These are phyloP conservation scores for Oryzias melastigma DNA, from an alignment of 2,113 vertebrate genomes.

Conservation along the genomic window DNA sequence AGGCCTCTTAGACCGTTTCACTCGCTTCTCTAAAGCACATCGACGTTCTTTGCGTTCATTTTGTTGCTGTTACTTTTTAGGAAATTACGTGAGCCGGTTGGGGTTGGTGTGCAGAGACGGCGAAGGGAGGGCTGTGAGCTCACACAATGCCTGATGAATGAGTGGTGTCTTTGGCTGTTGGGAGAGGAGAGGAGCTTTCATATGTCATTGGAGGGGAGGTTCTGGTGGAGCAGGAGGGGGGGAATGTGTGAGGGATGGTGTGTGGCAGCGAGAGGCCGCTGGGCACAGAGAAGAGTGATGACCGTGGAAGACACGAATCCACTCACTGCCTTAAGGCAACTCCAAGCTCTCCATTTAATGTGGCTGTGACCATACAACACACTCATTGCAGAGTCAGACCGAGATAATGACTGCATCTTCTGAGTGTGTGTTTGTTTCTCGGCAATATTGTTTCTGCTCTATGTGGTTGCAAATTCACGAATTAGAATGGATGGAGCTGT, in stretches of 20 bases:
- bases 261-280: conserved; percentile 60
- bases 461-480: conserved; percentile 12
- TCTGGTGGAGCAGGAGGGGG: conserved; percentile 42
- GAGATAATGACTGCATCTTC: conserved; percentile 32
- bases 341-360: conserved; percentile 53
- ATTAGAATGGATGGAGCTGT: conserved; percentile 7
- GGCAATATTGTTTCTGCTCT: conserved; percentile 5
- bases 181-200: conserved; percentile 66
- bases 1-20: conserved; percentile 38
- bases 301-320: conserved; percentile 53
- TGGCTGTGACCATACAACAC: conserved; percentile 8
- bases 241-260: conserved; percentile 63
- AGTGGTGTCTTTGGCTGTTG: conserved; percentile 56
- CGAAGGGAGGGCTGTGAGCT: conserved; percentile 29
- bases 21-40: not conserved
- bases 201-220: conserved; percentile 62
- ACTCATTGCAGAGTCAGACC: conserved; percentile 35
- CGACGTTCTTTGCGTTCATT: not conserved
- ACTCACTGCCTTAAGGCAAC: conserved; percentile 56
- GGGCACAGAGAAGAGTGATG: conserved; percentile 70
- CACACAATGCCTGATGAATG: conserved; percentile 70
- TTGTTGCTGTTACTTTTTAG: conserved; percentile 6
- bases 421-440: conserved; percentile 29
- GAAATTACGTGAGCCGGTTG: conserved; percentile 37
- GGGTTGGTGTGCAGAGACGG: conserved; percentile 13